Base-by-base conservation (phyloP, 2,888 invertebrate species). In the Brachypterus glaber region DNA sequence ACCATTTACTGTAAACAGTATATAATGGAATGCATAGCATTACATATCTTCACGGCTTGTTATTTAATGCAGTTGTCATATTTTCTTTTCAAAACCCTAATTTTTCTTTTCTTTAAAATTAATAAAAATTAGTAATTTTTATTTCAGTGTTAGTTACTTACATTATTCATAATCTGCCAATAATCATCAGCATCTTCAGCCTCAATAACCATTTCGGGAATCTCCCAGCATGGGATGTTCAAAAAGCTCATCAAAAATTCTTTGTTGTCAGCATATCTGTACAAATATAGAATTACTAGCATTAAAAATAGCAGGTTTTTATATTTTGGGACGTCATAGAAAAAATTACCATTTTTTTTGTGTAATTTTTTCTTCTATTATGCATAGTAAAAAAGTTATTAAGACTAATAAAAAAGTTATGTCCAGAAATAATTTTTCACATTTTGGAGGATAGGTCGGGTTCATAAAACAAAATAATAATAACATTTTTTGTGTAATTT, bases 181-280 rank as follows among this genome's bases (percentile, higher is more conserved):
- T 51, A 52, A 11, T 45, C 45, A 40, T 68, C 63, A 15, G 53
- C 54, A 37, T 81, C 82, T 0, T 79, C 76, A 3, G 77, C 73
- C 21, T 68, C 64, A 9, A 75, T 71, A 25, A 78, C 43, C 37
- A 88, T 60, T 60, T 87, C 87, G 0, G 86, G 84, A 5, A 80
- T 77, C 51, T 84, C 79, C 35, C 65, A 68, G 4, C 73, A 62
- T 9, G 81, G 79, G 2, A 84, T 64, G 48, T 72, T 71, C 46
- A 77, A 71, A 46, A 72, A 69, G 44, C 68, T 69, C 73, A 80
- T 68, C 24, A 84, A 54, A 15, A 62, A 57, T 17, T 61, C 47
- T 59, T 82, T 83, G 9, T 70, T 55, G 57, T 76, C 73, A 40
- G 77, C 73, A 64, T 74, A 82, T 24, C 68, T 68, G 40, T 27